A percentile compares a stretch with the other conserved stretches of the same genome.
phyloP scores from a whole-genome alignment of 2,797 vertebrate genomes.

The Arctocebus calabarensis region DNA sequence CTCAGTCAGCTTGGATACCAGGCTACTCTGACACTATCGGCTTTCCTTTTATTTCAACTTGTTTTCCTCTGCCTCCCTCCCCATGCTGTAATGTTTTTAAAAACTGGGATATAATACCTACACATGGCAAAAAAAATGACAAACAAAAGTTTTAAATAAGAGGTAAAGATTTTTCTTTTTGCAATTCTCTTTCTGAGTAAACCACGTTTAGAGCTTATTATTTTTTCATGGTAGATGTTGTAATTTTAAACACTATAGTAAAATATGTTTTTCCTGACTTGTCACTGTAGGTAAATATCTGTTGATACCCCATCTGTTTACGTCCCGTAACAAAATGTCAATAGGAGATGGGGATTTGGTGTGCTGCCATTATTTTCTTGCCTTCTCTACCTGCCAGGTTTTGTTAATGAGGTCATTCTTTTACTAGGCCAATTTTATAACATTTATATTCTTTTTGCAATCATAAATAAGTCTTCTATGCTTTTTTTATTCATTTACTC shows the following conservation, averaged over 20 bases:
- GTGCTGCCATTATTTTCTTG: neutral
- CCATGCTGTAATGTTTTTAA: neutral
- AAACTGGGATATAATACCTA: neutral
- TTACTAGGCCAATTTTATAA: constrained; percentile 31
- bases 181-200: constrained; percentile 23
- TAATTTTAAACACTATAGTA: constrained; percentile 3
- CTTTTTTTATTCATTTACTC: constrained; percentile 4
- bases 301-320: neutral
- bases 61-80: neutral
- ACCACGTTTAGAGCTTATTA: neutral
- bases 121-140: neutral
- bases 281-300: neutral
- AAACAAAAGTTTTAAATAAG: constrained; percentile 1
- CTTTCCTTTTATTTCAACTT: neutral
- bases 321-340: neutral
- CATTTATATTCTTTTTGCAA: neutral
- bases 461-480: neutral
- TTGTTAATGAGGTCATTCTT: constrained; percentile 27
- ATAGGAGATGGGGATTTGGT: neutral
- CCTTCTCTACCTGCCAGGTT: neutral
- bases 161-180: neutral
- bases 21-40: neutral
- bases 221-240: neutral
- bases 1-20: neutral
- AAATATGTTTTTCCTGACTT: neutral